A percentile compares a stretch with the other conserved stretches of the same genome.
Evolutionary conservation across 2,797 vertebrate species (phyloP).

Genomic region (Eulemur mongoz): DNA sequence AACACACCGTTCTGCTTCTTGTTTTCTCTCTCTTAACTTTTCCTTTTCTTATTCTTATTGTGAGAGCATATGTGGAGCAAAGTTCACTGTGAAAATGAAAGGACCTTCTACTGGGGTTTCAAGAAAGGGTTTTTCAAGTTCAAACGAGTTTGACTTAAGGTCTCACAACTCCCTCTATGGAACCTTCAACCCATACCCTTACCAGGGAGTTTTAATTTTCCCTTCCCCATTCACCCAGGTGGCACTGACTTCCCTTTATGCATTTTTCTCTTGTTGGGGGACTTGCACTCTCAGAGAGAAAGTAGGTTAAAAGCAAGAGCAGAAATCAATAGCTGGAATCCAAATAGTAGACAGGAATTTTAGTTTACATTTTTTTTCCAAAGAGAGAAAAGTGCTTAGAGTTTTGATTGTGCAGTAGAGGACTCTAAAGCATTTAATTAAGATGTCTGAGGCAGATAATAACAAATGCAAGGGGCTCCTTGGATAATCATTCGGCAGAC

Average conservation of each 20-base stretch:
- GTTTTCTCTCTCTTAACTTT: not conserved
- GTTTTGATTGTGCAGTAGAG: conserved; percentile 48
- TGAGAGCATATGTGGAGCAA: not conserved
- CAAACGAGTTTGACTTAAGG: conserved; percentile 12
- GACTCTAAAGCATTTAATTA: conserved; percentile 60
- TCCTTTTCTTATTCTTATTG: not conserved
- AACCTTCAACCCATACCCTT: not conserved
- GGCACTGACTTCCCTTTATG: not conserved
- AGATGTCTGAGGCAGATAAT: conserved; percentile 59
- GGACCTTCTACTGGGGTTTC: conserved; percentile 4
- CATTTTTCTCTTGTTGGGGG: conserved; percentile 9
- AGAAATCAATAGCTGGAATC: conserved; percentile 65
- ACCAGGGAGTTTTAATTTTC: not conserved
- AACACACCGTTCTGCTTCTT: not conserved
- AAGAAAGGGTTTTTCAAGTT: conserved; percentile 52
- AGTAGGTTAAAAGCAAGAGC: conserved; percentile 43
- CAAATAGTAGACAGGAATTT: conserved; percentile 27
- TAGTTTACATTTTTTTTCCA: not conserved
- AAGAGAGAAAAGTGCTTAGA: conserved; percentile 55
- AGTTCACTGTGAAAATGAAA: not conserved
- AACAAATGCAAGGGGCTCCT: conserved; percentile 16
- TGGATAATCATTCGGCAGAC: not conserved
- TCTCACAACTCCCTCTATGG: not conserved
- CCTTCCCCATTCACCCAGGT: not conserved
- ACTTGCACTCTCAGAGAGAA: conserved; percentile 17